Base-by-base conservation (phyloP, 2,113 vertebrate genomes). In the Microcebus jonahi region DNA sequence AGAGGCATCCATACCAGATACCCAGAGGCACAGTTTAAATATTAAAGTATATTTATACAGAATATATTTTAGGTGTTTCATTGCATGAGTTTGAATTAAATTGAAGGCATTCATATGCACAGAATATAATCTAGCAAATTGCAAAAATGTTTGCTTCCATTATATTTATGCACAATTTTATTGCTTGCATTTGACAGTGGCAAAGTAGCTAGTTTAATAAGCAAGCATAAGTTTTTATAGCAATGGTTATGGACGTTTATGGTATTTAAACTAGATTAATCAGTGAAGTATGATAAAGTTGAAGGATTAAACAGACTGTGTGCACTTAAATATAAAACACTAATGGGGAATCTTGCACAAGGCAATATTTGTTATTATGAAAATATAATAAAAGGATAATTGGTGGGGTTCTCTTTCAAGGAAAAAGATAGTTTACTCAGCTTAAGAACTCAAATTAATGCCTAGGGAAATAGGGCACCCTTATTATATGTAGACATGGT, bases 301-400 rank as follows among this genome's bases (percentile, higher is more conserved):
- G 90, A 97, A 85, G 29, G 73, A 97, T 96, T 97, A 92, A 98
- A 65, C 90, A 97, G 89, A 88, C 65, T 96, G 71, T 23, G 50
- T 95, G 59, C 71, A 73, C 73, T 97, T 97, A 98, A 97, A 96
- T 96, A 97, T 94, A 96, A 97, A 97, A 96, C 81, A 88, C 84
- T 97, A 97, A 97, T 97, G 82, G 94, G 70, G 80, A 97, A 97
- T 97, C 67, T 98, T 97, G 90, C 97, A 97, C 21, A 77, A 98
- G 97, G 97, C 96, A 96, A 89, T 97, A 97, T 97, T 98, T 98
- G 97, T 98, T 98, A 97, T 97, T 98, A 96, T 88, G 84, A 97
- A 98, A 97, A 96, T 92, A 98, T 92, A 98, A 97, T 97, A 98
- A 98, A 97, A 92, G 25, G 76, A 96, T 98, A 98, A 98, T 97